Evolutionary conservation across 2,888 invertebrate genomes (phyloP).

Genomic region (Pharmacophagus antenor): DNA sequence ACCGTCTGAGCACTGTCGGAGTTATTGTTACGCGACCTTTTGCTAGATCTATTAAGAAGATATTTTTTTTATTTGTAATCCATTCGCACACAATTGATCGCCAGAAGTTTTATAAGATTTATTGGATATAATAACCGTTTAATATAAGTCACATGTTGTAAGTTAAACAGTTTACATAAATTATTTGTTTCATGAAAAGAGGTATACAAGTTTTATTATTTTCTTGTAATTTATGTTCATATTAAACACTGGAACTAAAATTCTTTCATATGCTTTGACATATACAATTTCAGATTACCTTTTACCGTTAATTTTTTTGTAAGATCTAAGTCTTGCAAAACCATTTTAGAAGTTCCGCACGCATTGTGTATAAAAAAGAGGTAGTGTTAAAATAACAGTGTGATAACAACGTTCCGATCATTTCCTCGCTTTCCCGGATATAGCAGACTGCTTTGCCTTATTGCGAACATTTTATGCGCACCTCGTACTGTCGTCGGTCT

Average conservation of each 20-base stretch:
- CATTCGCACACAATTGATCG: slow-evolving; percentile 3
- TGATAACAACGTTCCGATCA: slow-evolving; percentile 36
- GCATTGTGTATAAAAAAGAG: slow-evolving; percentile 5
- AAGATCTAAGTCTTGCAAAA: too few species aligned
- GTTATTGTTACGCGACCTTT: slow-evolving; percentile 70
- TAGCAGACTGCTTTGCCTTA: slow-evolving; percentile 51
- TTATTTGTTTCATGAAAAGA: not conserved
- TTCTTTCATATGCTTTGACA: too few species aligned
- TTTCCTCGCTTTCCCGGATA: slow-evolving; percentile 66
- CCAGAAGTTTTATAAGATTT: slow-evolving; percentile 7
- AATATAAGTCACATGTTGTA: not conserved
- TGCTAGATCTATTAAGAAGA: slow-evolving; percentile 49
- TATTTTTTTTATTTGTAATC: slow-evolving; percentile 41
- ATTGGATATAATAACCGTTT: not conserved
- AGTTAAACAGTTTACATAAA: not conserved
- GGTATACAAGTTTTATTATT: not conserved
- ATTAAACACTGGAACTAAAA: not conserved
- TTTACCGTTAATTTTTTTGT: too few species aligned
- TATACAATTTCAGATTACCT: too few species aligned
- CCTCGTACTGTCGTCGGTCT: slow-evolving; percentile 37
- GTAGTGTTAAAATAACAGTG: slow-evolving; percentile 22
- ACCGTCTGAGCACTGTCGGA: slow-evolving; percentile 51
- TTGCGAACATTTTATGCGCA: slow-evolving; percentile 51
- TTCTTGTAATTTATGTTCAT: not conserved
- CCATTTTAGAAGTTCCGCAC: not conserved